Percentiles rank a stretch among this genome's conserved stretches.
Conservation (phyloP, 53 echinoderm and acorn worm species). For the Echinarachnius parma region DNA sequence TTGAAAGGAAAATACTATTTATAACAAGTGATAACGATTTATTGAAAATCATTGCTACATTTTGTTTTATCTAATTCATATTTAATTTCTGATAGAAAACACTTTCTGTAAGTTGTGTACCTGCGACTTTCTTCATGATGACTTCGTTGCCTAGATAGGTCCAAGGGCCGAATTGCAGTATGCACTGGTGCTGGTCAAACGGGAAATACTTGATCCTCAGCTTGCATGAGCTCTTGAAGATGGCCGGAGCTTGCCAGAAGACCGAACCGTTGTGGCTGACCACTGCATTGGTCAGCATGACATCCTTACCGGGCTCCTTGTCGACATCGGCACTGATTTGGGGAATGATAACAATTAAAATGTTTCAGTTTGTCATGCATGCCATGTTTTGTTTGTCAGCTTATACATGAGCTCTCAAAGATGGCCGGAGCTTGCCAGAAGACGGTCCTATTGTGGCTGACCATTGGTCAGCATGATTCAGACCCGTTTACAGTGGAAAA, state of each 20-base stretch:
- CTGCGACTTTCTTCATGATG: constrained; percentile 59
- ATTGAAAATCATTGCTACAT: no score
- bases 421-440: constrained; percentile 93
- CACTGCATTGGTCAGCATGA: constrained; percentile 76
- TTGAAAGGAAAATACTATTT: no score
- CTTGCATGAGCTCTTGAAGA: constrained; percentile 84
- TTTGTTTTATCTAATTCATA: no score
- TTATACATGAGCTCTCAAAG: constrained; percentile 85
- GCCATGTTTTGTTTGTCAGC: no score
- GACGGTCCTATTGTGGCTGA: constrained; percentile 57
- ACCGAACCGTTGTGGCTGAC: constrained; percentile 61
- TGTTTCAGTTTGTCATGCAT: no score
- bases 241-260: constrained; percentile 89
- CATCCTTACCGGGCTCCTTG: constrained; percentile 79
- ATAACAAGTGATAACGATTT: no score
- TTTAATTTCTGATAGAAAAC: no score
- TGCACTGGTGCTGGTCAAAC: constrained; percentile 78
- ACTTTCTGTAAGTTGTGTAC: constrained; percentile 52
- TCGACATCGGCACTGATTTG: constrained; percentile 91
- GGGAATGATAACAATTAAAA: no score
- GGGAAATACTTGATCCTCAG: constrained; percentile 75
- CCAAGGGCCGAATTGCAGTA: constrained; percentile 89
- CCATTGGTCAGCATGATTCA: constrained; percentile 75
- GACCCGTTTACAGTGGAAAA: no score
- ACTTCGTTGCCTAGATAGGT: constrained; percentile 80